These are phyloP conservation scores for Tauraco erythrolophus DNA, from an alignment of 2,113 vertebrate species.

Conservation along the genomic window DNA sequence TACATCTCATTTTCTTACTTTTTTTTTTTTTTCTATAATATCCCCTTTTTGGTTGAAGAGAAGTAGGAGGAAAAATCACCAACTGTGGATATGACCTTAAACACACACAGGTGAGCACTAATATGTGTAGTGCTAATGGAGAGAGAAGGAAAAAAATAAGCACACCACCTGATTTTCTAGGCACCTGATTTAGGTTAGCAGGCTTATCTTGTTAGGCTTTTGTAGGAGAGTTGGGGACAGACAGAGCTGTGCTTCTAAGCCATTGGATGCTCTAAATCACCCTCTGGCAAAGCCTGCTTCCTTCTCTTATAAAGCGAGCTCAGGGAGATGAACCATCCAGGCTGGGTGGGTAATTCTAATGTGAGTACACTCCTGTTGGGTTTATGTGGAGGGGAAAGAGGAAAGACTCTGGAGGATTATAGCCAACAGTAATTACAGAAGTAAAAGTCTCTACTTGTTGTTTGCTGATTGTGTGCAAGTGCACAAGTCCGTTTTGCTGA, in stretches of 20 bases:
- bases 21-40: neutral
- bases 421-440: neutral
- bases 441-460: neutral
- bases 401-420: neutral
- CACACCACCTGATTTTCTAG: neutral
- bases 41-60: neutral
- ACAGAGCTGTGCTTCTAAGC: neutral
- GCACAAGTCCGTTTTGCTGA: neutral
- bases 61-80: neutral
- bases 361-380: accelerated
- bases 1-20: neutral
- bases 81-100: neutral
- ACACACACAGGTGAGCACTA: neutral
- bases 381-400: neutral
- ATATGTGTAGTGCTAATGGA: neutral
- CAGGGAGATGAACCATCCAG: neutral
- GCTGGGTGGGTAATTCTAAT: neutral
- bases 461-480: neutral
- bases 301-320: neutral
- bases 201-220: neutral
- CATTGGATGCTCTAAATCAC: neutral
- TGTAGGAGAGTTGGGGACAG: neutral
- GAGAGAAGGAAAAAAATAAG: neutral
- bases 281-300: neutral
- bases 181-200: neutral